phyloP scores from a whole-genome alignment of 2,797 vertebrate species.

The Ctenosaura bakeri region DNA sequence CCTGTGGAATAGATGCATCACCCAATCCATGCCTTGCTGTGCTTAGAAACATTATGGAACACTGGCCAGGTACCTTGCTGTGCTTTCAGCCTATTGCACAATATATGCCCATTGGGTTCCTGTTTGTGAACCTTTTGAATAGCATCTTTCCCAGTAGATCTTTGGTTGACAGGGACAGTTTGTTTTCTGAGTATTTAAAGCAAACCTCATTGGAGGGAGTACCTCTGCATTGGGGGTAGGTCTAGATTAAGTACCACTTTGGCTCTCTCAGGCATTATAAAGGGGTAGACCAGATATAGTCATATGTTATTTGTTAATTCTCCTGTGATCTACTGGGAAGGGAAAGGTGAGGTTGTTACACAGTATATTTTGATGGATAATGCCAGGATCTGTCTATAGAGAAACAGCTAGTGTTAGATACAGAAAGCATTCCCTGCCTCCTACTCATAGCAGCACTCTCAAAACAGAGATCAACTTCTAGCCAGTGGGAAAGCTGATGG shows the following conservation, averaged over 20 bases:
- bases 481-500: background rate
- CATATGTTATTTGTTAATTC: too few relatives aligned
- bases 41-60: constrained; percentile 18
- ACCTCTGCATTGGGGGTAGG: background rate
- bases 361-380: background rate
- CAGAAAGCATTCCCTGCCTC: background rate
- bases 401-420: background rate
- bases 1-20: constrained; percentile 41
- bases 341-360: background rate
- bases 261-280: too few relatives aligned
- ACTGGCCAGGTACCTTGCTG: background rate
- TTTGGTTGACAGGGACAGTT: background rate
- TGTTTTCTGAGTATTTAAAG: background rate
- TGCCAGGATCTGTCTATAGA: background rate
- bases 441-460: background rate
- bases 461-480: background rate
- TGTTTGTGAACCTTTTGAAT: constrained; percentile 11
- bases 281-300: too few relatives aligned
- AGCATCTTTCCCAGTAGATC: background rate
- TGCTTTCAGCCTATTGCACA: background rate
- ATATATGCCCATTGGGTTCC: background rate
- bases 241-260: background rate
- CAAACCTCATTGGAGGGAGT: too few relatives aligned
- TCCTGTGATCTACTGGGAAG: background rate
- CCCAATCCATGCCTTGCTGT: constrained; percentile 31